Percentiles rank a stretch among this genome's conserved stretches.
Conservation (phyloP, 2,888 invertebrate genomes). For the Cephus pygmeus region DNA sequence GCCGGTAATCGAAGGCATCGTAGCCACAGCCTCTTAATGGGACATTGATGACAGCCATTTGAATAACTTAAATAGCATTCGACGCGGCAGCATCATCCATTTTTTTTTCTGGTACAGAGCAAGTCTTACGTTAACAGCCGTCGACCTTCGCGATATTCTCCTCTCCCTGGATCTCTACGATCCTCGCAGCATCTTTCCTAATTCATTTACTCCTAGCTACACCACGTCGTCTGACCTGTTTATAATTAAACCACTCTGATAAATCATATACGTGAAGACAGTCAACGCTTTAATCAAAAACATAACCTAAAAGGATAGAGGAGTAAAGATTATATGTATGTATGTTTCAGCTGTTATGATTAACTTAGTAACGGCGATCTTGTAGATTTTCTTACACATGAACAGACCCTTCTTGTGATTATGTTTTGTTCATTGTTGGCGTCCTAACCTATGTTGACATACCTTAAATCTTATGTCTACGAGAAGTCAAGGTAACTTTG, state of each 20-base stretch:
- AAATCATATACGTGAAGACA: not conserved
- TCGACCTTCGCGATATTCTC: not conserved
- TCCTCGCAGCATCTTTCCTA: not conserved
- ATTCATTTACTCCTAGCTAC: not conserved
- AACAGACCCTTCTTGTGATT: no score
- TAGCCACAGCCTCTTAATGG: conserved; percentile 37
- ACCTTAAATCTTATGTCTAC: not conserved
- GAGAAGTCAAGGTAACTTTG: not conserved
- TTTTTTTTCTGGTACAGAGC: conserved; percentile 28
- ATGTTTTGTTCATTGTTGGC: not conserved
- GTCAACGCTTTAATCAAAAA: not conserved
- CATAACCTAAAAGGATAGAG: no score
- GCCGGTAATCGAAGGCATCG: conserved; percentile 31
- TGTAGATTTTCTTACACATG: not conserved
- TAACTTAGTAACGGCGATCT: not conserved
- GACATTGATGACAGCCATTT: conserved; percentile 40
- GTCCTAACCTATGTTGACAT: not conserved
- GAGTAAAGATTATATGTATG: not conserved
- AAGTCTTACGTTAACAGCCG: conserved; percentile 8
- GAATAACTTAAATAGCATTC: conserved; percentile 39
- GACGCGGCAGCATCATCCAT: conserved; percentile 28
- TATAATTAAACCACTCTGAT: not conserved
- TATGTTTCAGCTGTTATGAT: not conserved
- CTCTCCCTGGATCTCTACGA: not conserved
- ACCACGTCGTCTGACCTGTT: not conserved